Percentiles rank a stretch among this genome's conserved stretches.
Evolutionary conservation across 2,113 vertebrate genomes (phyloP).

Genomic region (Naja naja): DNA sequence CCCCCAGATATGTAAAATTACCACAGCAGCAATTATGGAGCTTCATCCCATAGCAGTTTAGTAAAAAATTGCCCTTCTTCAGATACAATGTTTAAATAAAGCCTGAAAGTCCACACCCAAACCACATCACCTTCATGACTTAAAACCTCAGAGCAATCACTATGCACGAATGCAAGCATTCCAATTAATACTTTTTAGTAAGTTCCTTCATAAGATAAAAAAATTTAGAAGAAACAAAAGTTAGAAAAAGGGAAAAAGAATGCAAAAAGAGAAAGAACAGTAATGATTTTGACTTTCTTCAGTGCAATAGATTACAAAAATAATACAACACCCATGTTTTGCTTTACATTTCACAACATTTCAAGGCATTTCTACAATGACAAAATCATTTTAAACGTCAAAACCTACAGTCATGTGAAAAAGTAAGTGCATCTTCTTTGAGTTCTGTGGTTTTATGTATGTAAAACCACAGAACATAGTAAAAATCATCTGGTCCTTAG

Average conservation of each 20-base stretch:
- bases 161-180: slow-evolving; percentile 10
- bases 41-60: slow-evolving; percentile 46
- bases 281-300: neutral
- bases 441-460: neutral
- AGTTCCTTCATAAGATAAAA: neutral
- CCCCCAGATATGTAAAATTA: slow-evolving; percentile 29
- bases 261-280: neutral
- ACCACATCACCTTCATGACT: slow-evolving; percentile 18
- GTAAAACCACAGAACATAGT: neutral
- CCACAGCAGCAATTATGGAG: slow-evolving; percentile 49
- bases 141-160: neutral
- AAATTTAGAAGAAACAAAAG: neutral
- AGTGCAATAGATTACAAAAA: neutral
- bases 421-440: neutral
- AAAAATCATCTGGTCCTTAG: neutral
- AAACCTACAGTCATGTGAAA: neutral
- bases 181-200: neutral
- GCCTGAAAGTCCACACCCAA: neutral
- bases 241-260: neutral
- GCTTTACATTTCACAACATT: neutral
- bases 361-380: too few relatives aligned
- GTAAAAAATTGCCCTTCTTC: slow-evolving; percentile 39
- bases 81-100: slow-evolving; percentile 35
- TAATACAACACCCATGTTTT: neutral
- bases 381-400: neutral